Evolutionary conservation across 2,888 invertebrate species (phyloP).

Genomic region (Hipparchia semele): DNA sequence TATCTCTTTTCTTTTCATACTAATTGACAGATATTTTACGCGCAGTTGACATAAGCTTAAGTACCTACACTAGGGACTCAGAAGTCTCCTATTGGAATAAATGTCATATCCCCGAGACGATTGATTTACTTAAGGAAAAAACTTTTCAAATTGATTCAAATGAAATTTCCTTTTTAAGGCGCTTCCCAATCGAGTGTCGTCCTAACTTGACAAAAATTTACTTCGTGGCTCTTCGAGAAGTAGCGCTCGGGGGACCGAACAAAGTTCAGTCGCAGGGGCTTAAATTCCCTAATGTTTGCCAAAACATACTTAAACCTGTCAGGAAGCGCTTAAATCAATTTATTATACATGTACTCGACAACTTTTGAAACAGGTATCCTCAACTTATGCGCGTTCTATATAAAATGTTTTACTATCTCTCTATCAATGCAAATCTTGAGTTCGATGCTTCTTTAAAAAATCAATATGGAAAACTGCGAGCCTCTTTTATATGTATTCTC

Average conservation of each 20-base stretch:
- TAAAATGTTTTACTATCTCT: slow-evolving; percentile 35
- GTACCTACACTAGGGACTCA: background rate
- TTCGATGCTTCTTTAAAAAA: slow-evolving; percentile 71
- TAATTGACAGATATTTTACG: background rate
- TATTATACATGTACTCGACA: slow-evolving; percentile 77
- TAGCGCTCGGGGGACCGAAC: slow-evolving; percentile 58
- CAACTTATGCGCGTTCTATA: slow-evolving; percentile 43
- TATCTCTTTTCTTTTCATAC: too few species aligned
- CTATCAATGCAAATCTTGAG: slow-evolving; percentile 75
- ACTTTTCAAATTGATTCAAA: slow-evolving; percentile 34
- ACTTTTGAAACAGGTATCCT: slow-evolving; percentile 68
- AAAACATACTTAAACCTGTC: slow-evolving; percentile 79
- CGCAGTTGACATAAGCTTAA: background rate
- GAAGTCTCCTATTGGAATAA: slow-evolving; percentile 1
- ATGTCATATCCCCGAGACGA: slow-evolving; percentile 19
- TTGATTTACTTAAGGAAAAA: slow-evolving; percentile 20
- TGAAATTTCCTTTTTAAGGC: slow-evolving; percentile 36
- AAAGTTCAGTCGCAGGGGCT: slow-evolving; percentile 71
- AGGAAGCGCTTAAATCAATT: slow-evolving; percentile 80
- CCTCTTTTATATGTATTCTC: slow-evolving; percentile 76
- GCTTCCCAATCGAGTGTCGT: slow-evolving; percentile 44
- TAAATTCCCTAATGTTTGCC: slow-evolving; percentile 78
- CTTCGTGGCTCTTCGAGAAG: slow-evolving; percentile 58
- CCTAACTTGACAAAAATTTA: slow-evolving; percentile 58
- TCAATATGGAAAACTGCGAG: slow-evolving; percentile 77